Conservation (phyloP, 2,113 vertebrate species). For the Bombycilla garrulus region DNA sequence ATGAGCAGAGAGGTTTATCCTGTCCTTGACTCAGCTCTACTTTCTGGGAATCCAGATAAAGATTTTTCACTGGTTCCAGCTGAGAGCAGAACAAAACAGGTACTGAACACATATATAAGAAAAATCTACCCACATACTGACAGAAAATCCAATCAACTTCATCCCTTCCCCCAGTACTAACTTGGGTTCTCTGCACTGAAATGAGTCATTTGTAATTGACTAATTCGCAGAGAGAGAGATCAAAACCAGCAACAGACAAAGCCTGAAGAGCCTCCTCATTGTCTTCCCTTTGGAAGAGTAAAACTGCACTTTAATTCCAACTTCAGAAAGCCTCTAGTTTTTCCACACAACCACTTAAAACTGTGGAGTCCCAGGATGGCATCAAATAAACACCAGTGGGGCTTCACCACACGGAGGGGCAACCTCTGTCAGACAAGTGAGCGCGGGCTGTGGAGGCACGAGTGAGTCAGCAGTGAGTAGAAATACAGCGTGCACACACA, state of each 20-base stretch:
- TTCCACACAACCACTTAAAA: not conserved
- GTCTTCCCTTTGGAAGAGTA: not conserved
- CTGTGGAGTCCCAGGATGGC: not conserved
- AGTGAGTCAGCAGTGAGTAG: not conserved
- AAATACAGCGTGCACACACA: rapidly evolving
- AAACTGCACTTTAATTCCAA: not conserved
- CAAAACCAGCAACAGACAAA: not conserved
- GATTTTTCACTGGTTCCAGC: not conserved
- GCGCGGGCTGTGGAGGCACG: rapidly evolving
- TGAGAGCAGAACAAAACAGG: not conserved
- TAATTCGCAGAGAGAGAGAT: not conserved
- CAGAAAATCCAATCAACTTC: not conserved
- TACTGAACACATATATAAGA: not conserved
- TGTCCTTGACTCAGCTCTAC: not conserved
- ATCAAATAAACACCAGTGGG: not conserved
- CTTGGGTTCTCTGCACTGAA: not conserved
- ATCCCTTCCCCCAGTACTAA: not conserved
- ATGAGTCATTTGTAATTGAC: slow-evolving; percentile 10
- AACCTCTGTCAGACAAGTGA: not conserved
- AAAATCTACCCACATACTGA: not conserved
- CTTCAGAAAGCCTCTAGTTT: not conserved
- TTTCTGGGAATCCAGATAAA: not conserved
- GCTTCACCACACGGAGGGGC: not conserved
- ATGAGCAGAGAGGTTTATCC: not conserved
- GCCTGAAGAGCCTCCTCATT: not conserved